Evolutionary conservation across 1,140 invertebrate genomes (phyloP).

Genomic region (Pinna nobilis): DNA sequence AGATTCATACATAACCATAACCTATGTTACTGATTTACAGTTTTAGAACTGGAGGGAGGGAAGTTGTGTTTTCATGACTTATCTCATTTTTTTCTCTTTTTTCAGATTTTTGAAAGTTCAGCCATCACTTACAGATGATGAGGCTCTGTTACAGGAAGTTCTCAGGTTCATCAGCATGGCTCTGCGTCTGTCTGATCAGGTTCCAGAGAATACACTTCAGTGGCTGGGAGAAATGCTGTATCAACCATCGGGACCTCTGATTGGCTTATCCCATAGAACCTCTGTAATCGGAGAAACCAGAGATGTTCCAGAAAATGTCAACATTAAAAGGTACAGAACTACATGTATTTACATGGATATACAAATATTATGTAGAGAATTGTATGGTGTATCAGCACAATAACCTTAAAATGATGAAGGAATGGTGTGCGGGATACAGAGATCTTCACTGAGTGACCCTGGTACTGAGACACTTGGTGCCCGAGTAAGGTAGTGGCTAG

Average conservation of each 20-base stretch:
- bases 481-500: no score
- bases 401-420: background rate
- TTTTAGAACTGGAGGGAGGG: no score
- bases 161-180: conserved; percentile 62
- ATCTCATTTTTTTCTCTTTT: background rate
- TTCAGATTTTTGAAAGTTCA: conserved; percentile 68
- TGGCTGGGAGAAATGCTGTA: conserved; percentile 67
- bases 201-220: conserved; percentile 55
- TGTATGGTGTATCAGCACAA: background rate
- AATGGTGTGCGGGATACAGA: no score
- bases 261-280: conserved; percentile 60
- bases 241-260: conserved; percentile 63
- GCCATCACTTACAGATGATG: conserved; percentile 65
- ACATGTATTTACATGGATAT: background rate
- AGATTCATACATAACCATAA: no score
- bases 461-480: no score
- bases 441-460: no score
- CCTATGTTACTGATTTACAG: no score
- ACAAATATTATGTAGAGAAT: background rate
- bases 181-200: conserved; percentile 46
- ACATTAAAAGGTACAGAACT: conserved; percentile 53
- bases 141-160: conserved; percentile 65
- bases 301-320: conserved; percentile 54
- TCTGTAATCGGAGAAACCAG: conserved; percentile 47
- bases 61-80: no score